Evolutionary conservation across 1,140 invertebrate genomes (phyloP).

Genomic region (Alviniconcha marisindica): DNA sequence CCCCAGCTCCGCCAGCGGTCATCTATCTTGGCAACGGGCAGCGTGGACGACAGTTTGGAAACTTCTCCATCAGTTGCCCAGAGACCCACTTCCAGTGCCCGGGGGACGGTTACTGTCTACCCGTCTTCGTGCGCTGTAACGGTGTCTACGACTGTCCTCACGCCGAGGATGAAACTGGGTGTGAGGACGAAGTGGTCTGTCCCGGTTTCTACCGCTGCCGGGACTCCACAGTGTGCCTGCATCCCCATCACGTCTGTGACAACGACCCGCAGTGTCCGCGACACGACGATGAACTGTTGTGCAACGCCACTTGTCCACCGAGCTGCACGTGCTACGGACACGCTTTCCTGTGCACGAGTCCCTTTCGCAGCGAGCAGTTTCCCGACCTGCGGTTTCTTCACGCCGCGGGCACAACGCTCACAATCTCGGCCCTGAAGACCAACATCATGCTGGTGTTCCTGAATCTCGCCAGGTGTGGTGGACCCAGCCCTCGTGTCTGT

Average conservation of each 20-base stretch:
- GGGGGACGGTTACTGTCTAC: conserved; percentile 4
- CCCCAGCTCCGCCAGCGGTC: too few relatives aligned
- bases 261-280: conserved; percentile 36
- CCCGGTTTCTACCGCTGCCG: conserved; percentile 41
- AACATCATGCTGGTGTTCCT: too few relatives aligned
- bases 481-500: too few relatives aligned
- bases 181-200: conserved; percentile 28
- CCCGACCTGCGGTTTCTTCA: not conserved
- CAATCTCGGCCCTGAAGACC: too few relatives aligned
- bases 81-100: conserved; percentile 25
- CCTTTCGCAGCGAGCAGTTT: not conserved
- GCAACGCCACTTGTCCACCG: conserved; percentile 47
- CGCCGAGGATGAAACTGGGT: not conserved
- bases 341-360: conserved; percentile 9
- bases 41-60: too few relatives aligned
- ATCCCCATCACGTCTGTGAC: conserved; percentile 35
- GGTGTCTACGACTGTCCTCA: conserved; percentile 26
- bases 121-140: conserved; percentile 34
- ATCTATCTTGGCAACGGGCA: too few relatives aligned
- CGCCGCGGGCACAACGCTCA: too few relatives aligned
- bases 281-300: conserved; percentile 43
- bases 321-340: conserved; percentile 29
- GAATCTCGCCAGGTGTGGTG: too few relatives aligned
- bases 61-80: too few relatives aligned
- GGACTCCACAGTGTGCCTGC: conserved; percentile 33